phyloP scores from a whole-genome alignment of 1,140 invertebrate species.

The honey bee (Apis mellifera) region DNA sequence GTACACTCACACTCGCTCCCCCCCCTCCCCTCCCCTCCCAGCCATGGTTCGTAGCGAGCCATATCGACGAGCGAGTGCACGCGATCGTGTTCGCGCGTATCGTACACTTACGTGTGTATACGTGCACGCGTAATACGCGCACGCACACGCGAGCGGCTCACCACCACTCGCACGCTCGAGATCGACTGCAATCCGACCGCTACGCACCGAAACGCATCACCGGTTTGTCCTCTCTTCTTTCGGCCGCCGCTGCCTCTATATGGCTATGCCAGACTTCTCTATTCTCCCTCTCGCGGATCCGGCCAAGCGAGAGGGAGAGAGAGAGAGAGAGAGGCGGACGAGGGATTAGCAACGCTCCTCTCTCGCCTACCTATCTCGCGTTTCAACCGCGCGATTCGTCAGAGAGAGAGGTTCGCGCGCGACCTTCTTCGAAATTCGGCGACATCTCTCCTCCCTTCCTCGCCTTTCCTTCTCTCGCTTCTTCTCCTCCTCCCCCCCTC shows the following conservation, averaged over 20 bases:
- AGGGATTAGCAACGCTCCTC: background rate
- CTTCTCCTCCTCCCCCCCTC: background rate
- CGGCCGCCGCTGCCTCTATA: slow-evolving; percentile 14
- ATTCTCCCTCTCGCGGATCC: background rate
- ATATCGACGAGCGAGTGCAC: slow-evolving; percentile 50
- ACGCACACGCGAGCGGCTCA: background rate
- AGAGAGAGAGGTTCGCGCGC: background rate
- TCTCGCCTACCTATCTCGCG: background rate
- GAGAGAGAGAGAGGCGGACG: too few species aligned
- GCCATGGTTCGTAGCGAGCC: background rate
- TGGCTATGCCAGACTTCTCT: slow-evolving; percentile 1
- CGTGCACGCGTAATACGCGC: background rate
- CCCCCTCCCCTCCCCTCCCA: too few species aligned
- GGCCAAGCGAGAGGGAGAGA: too few species aligned
- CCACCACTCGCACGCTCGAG: background rate
- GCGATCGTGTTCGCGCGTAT: slow-evolving; percentile 14
- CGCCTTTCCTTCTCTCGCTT: background rate
- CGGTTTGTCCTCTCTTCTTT: slow-evolving; percentile 32
- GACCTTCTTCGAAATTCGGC: background rate
- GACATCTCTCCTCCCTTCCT: background rate
- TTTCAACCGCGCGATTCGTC: background rate
- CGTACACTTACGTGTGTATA: background rate
- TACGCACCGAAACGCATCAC: slow-evolving; percentile 54
- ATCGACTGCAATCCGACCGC: slow-evolving; percentile 16
- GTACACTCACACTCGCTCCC: background rate